phyloP scores from a whole-genome alignment of 1,140 invertebrate species.

The Caenorhabditis tropicalis region DNA sequence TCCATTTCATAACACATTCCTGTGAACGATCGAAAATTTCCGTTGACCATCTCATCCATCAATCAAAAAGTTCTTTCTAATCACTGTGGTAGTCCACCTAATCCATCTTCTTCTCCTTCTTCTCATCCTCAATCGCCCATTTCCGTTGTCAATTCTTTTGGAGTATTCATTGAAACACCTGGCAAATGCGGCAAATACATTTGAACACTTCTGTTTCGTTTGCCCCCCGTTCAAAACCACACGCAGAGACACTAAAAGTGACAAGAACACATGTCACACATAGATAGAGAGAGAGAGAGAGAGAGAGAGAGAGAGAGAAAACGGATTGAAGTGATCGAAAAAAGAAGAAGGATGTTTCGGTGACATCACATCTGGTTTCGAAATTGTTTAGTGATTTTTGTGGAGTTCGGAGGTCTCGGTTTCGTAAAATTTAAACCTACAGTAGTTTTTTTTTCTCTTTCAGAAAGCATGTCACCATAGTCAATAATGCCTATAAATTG shows the following conservation, averaged over 20 bases:
- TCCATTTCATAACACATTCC: neutral
- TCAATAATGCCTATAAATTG: too few species aligned
- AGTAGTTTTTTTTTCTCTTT: too few species aligned
- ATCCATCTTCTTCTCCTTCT: neutral
- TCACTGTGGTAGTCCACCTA: slow-evolving; percentile 20
- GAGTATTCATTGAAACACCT: slow-evolving; percentile 24
- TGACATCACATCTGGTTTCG: slow-evolving; percentile 27
- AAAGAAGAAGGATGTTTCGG: too few species aligned
- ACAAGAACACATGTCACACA: slow-evolving; percentile 28
- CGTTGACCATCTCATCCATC: slow-evolving; percentile 10
- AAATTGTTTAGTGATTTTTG: neutral
- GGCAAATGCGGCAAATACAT: neutral
- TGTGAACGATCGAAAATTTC: neutral
- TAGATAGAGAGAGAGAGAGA: too few species aligned
- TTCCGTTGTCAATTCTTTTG: neutral
- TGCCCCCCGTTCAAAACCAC: neutral
- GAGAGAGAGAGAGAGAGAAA: neutral
- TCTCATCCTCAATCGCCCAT: neutral
- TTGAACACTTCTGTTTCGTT: neutral
- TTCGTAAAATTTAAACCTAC: too few species aligned
- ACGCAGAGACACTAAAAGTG: slow-evolving; percentile 14
- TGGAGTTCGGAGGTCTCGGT: neutral
- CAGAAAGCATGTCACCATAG: too few species aligned
- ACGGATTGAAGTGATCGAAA: neutral
- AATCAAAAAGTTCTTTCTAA: slow-evolving; percentile 10